phyloP scores from a whole-genome alignment of 2,113 vertebrate genomes.

The Tricholaema leucomelas region DNA sequence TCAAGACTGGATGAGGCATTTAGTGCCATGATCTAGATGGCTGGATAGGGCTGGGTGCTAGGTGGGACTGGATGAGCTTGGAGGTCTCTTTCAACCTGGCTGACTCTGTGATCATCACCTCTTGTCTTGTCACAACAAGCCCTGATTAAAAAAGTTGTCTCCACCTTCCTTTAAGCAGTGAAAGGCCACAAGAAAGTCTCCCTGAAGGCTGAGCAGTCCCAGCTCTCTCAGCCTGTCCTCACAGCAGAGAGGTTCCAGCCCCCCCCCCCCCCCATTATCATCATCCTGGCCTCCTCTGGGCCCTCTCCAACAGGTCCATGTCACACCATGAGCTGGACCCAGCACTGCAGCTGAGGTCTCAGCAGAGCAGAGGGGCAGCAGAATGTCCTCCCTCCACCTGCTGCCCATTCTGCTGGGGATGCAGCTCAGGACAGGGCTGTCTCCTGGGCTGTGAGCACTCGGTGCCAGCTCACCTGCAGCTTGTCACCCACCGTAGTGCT shows the following conservation, averaged over 20 bases:
- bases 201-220: not conserved
- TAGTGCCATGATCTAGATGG: too few relatives aligned
- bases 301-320: not conserved
- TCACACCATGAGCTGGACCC: not conserved
- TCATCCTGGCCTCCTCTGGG: too few relatives aligned
- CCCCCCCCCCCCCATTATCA: too few relatives aligned
- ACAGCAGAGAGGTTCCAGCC: not conserved
- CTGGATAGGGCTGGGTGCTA: too few relatives aligned
- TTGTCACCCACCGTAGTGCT: not conserved
- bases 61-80: too few relatives aligned
- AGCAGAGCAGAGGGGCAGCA: not conserved
- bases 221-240: not conserved
- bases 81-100: too few relatives aligned
- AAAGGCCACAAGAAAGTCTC: not conserved
- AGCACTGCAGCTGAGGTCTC: not conserved
- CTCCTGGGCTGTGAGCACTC: not conserved
- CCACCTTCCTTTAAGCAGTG: not conserved
- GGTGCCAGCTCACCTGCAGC: not conserved
- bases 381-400: too few relatives aligned
- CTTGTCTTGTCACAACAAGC: not conserved
- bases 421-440: not conserved
- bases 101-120: not conserved
- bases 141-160: not conserved
- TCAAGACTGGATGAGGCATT: too few relatives aligned
- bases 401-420: not conserved